Conservation (phyloP, 2,113 vertebrate genomes). For the Parotia lawesii region DNA sequence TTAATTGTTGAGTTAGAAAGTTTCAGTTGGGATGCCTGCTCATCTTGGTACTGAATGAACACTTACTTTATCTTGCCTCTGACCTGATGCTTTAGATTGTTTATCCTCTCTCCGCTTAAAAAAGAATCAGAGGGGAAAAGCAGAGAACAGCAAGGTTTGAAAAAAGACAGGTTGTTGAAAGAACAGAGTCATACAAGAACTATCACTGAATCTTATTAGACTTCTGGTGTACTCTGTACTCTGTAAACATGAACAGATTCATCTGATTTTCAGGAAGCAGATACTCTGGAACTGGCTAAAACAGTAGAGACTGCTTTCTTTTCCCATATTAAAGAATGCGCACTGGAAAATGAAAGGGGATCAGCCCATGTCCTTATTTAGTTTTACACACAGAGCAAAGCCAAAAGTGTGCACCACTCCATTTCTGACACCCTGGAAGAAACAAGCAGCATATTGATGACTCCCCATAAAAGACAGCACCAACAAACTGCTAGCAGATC, state of each 20-base stretch:
- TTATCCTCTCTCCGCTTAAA: neutral
- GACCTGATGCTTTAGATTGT: neutral
- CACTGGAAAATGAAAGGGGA: neutral
- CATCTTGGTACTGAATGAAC: neutral
- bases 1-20: neutral
- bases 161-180: neutral
- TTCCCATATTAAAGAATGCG: neutral
- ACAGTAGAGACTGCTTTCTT: neutral
- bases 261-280: slow-evolving; percentile 14
- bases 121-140: neutral
- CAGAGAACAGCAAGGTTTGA: neutral
- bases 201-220: slow-evolving; percentile 15
- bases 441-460: neutral
- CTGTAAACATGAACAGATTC: neutral
- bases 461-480: neutral
- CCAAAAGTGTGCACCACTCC: neutral
- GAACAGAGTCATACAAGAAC: neutral
- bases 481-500: neutral
- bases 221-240: neutral
- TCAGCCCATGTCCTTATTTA: neutral
- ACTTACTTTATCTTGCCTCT: neutral
- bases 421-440: neutral
- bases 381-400: neutral
- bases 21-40: neutral
- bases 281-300: neutral